A percentile compares a stretch with the other conserved stretches of the same genome.
Conservation (phyloP, 2,888 invertebrate species). For the Clanis bilineata region DNA sequence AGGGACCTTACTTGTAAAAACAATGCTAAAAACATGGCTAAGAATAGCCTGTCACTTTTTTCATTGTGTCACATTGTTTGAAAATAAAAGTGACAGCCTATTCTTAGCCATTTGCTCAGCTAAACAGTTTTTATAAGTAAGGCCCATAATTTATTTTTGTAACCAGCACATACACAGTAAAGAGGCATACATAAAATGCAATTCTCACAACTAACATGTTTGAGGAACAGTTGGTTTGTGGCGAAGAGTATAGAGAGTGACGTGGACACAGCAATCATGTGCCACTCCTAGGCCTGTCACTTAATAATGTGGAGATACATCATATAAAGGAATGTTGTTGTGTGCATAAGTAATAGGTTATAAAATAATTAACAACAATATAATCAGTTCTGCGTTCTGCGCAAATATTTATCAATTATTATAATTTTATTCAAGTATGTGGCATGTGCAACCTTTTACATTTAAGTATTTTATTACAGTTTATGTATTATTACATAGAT, state of each 20-base stretch:
- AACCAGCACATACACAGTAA: neutral
- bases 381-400: neutral
- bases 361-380: neutral
- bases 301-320: neutral
- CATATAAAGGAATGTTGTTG: neutral
- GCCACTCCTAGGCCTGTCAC: neutral
- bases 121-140: too few species aligned
- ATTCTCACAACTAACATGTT: constrained; percentile 1
- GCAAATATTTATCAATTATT: neutral
- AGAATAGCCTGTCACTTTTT: too few species aligned
- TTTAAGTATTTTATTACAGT: too few species aligned
- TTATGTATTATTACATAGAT: too few species aligned
- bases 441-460: neutral
- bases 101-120: too few species aligned
- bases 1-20: too few species aligned
- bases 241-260: neutral
- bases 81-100: too few species aligned
- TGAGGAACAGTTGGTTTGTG: constrained; percentile 1
- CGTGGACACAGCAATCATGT: neutral
- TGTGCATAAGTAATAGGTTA: neutral
- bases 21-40: too few species aligned
- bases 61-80: too few species aligned
- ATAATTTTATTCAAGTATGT: constrained; percentile 7
- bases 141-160: too few species aligned
- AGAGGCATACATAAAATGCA: neutral